Conservation (phyloP, 2,797 vertebrate species). For the Coranthus polyacanthus region DNA sequence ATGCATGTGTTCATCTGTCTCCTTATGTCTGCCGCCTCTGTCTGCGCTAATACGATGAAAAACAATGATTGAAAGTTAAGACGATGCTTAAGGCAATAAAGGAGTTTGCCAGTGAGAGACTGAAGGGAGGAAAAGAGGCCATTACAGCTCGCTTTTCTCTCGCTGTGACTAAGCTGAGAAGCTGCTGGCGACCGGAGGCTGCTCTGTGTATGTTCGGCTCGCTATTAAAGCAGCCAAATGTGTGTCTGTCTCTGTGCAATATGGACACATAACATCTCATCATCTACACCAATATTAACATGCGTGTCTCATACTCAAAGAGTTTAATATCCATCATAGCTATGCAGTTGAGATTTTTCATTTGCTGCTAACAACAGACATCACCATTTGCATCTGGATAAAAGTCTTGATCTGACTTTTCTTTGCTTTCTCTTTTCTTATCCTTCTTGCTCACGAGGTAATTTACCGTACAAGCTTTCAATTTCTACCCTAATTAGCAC, state of each 20-base stretch:
- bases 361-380: too few relatives aligned
- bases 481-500: too few relatives aligned
- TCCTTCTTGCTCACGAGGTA: too few relatives aligned
- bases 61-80: slow-evolving; percentile 41
- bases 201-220: neutral
- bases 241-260: neutral
- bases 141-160: slow-evolving; percentile 9
- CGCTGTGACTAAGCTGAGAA: neutral
- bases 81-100: slow-evolving; percentile 17
- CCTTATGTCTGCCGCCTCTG: slow-evolving; percentile 29
- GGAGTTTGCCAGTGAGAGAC: slow-evolving; percentile 14
- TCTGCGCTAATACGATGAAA: slow-evolving; percentile 34
- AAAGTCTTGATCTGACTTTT: neutral
- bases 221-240: neutral
- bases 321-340: neutral
- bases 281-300: neutral
- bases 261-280: neutral
- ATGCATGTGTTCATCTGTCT: slow-evolving; percentile 51
- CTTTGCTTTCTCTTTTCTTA: too few relatives aligned
- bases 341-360: neutral
- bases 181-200: neutral
- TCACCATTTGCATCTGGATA: too few relatives aligned
- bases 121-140: slow-evolving; percentile 35
- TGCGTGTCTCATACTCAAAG: neutral
- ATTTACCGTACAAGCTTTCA: too few relatives aligned